phyloP scores from a whole-genome alignment of 2,888 invertebrate genomes.

The Nephrotoma guestfalica region DNA sequence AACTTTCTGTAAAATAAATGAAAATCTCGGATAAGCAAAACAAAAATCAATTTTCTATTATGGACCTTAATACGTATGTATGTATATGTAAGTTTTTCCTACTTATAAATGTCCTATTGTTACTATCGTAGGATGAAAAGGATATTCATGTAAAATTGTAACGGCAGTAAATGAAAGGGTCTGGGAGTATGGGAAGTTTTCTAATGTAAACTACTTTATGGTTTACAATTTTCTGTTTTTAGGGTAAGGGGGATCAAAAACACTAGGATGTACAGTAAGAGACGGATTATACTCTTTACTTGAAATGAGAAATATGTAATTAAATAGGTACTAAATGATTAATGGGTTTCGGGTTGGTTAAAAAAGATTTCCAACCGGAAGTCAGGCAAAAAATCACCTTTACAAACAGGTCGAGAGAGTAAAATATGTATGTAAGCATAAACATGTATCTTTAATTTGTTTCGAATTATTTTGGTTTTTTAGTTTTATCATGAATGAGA shows the following conservation, averaged over 20 bases:
- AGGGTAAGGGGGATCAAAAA: not conserved
- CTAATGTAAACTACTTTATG: not conserved
- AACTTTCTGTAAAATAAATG: not conserved
- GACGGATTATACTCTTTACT: not conserved
- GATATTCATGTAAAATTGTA: not conserved
- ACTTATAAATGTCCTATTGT: not conserved
- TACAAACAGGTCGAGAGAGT: not conserved
- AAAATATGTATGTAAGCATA: no score
- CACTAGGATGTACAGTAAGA: not conserved
- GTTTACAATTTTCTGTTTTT: not conserved
- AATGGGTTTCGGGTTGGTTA: not conserved
- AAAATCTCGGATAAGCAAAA: not conserved
- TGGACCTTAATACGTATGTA: not conserved
- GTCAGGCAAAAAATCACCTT: not conserved
- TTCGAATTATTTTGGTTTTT: no score
- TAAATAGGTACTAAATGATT: not conserved
- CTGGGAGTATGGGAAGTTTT: not conserved
- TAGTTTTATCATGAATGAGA: not conserved
- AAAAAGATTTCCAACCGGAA: not conserved
- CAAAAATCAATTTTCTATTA: not conserved
- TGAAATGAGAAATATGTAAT: not conserved
- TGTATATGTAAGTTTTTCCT: not conserved
- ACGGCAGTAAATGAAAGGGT: not conserved
- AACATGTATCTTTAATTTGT: no score
- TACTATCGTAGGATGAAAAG: not conserved